Percentiles rank a stretch among this genome's conserved stretches.
phyloP scores from a whole-genome alignment of 2,888 invertebrate species.

The Leucophenga montana region DNA sequence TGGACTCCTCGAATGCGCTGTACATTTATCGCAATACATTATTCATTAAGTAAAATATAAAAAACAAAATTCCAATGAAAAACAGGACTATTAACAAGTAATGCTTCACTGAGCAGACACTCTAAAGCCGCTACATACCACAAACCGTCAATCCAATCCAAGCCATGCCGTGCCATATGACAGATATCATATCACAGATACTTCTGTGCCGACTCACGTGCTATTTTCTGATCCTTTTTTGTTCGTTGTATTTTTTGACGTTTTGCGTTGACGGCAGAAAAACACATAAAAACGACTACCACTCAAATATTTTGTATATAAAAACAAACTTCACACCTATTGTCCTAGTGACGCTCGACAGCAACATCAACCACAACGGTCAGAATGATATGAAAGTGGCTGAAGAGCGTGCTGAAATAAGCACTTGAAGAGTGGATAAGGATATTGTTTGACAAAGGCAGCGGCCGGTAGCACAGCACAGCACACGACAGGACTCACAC shows the following conservation, averaged over 20 bases:
- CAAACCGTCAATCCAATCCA: neutral
- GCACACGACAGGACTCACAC: constrained; percentile 7
- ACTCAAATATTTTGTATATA: constrained; percentile 12
- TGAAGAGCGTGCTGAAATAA: constrained; percentile 59
- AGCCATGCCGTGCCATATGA: constrained; percentile 7
- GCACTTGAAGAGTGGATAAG: constrained; percentile 55
- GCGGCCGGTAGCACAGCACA: constrained; percentile 29
- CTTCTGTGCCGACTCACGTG: neutral
- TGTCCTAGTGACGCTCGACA: constrained; percentile 40
- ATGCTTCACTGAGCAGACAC: neutral
- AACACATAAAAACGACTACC: constrained; percentile 32
- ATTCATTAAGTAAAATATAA: constrained; percentile 1
- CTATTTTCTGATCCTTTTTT: neutral
- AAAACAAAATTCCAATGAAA: constrained; percentile 19
- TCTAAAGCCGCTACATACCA: no score
- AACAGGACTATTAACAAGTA: constrained; percentile 1
- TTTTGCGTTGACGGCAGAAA: constrained; percentile 19
- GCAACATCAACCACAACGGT: constrained; percentile 6
- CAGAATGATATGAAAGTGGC: constrained; percentile 35
- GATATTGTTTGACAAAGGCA: constrained; percentile 40
- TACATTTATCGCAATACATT: neutral
- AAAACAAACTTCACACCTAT: constrained; percentile 67
- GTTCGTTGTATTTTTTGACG: constrained; percentile 1
- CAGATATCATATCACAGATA: neutral
- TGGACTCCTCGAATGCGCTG: no score